Base-by-base conservation (phyloP, 2,888 invertebrate genomes). In the Drosophila falleni region DNA sequence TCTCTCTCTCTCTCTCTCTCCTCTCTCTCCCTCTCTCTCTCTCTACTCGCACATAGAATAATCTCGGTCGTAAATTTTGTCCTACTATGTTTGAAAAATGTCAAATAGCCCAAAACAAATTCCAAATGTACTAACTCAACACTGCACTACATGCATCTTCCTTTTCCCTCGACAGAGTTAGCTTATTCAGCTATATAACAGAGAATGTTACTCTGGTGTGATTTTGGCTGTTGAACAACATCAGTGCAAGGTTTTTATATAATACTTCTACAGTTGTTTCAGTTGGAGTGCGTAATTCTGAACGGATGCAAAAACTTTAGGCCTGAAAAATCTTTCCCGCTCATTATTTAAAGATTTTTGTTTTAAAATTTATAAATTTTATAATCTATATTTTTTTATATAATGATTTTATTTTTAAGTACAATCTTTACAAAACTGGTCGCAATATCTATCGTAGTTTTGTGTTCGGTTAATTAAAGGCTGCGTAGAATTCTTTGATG, bases 11-110 rank as follows among this genome's bases (percentile, higher is more conserved):
- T n/a, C n/a, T n/a, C n/a, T n/a, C n/a, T n/a, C n/a, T n/a, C n/a
- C n/a, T n/a, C n/a, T n/a, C n/a, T n/a, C n/a, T n/a, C n/a, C n/a
- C n/a, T n/a, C n/a, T n/a, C n/a, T n/a, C n/a, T n/a, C n/a, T n/a
- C n/a, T n/a, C n/a, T n/a, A n/a, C n/a, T n/a, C n/a, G 35, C 31
- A 29, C 29, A 29, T 23, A 4, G 41, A 59, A 53, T 74, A 77
- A 71, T 70, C 74, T 67, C 67, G 42, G 74, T 78, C 78, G 77
- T 78, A 78, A 78, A 78, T 78, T 78, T 51, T 58, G 69, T 50
- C 63, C 63, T 49, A 53, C 81, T 83, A 68, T 77, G 75, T 82
- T 82, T 73, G 47, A 59, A 61, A 67, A 66, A 77, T 80, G 56
- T 49, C 62, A 62, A 46, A 46, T 59, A 59, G 26, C 54, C 46